Conservation (phyloP, 2,888 invertebrate species). For the Lamellibrachia satsuma region DNA sequence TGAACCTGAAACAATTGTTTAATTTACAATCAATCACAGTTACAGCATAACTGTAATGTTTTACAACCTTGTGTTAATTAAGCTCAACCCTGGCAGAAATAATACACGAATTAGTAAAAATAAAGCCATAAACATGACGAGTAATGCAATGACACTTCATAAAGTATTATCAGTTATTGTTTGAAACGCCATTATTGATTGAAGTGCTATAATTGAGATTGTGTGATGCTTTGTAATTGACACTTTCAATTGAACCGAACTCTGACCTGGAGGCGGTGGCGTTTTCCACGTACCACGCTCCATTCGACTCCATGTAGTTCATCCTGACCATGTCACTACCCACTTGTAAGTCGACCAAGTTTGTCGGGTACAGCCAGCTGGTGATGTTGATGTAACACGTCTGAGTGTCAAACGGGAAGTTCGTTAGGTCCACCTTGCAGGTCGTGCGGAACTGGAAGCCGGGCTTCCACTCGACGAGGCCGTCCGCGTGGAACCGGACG, state of each 20-base stretch:
- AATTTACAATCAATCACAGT: too few species aligned
- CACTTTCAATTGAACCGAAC: too few species aligned
- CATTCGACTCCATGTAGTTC: neutral
- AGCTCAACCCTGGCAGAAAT: too few species aligned
- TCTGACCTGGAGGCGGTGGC: neutral
- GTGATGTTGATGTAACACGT: slow-evolving; percentile 23
- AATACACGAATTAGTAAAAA: too few species aligned
- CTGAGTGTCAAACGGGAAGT: slow-evolving; percentile 22
- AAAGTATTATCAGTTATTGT: too few species aligned
- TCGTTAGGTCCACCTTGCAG: neutral
- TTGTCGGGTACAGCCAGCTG: neutral
- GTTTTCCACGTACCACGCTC: neutral
- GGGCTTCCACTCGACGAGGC: neutral
- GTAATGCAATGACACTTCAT: too few species aligned
- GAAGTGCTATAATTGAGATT: too few species aligned
- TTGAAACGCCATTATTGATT: too few species aligned
- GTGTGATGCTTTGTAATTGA: too few species aligned
- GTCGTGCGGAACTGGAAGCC: neutral
- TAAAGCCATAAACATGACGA: too few species aligned
- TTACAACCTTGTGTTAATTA: too few species aligned
- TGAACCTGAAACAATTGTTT: neutral
- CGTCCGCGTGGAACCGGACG: neutral
- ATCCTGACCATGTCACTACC: neutral
- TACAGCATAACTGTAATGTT: too few species aligned
- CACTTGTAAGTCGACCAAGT: neutral